Evolutionary conservation across 2,797 vertebrate species (phyloP).

Genomic region (Helicolenus hilgendorfi): DNA sequence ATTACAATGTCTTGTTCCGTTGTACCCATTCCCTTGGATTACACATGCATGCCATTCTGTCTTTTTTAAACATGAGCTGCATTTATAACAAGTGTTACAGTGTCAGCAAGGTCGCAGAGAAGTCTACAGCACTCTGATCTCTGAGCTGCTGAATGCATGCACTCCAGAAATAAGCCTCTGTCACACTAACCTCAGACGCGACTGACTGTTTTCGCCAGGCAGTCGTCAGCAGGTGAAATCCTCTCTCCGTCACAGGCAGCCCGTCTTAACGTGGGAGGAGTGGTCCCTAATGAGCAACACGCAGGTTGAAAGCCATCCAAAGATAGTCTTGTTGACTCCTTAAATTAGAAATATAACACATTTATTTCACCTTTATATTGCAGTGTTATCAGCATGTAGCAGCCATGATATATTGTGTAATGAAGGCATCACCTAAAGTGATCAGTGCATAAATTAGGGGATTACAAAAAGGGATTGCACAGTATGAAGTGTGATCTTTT

Average conservation of each 20-base stretch:
- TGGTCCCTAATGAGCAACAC: not conserved
- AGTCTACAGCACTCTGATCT: not conserved
- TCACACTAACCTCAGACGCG: slow-evolving; percentile 53
- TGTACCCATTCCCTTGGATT: not conserved
- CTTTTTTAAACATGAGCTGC: not conserved
- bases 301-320: not conserved
- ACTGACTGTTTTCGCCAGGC: slow-evolving; percentile 1
- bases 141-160: slow-evolving; percentile 14
- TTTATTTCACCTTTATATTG: not conserved
- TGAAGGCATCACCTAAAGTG: not conserved
- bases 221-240: slow-evolving; percentile 47
- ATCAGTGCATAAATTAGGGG: not conserved
- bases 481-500: not conserved
- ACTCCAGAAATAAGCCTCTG: slow-evolving; percentile 52
- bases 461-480: not conserved
- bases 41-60: not conserved
- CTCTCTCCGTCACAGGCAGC: slow-evolving; percentile 14
- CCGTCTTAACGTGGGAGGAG: not conserved
- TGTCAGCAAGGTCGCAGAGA: not conserved
- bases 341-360: not conserved
- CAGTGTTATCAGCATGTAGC: not conserved
- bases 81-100: not conserved
- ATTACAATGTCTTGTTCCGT: not conserved
- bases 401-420: not conserved
- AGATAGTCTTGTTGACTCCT: not conserved